Evolutionary conservation across 2,888 invertebrate species (phyloP).

Genomic region (Esperia sulphurella): DNA sequence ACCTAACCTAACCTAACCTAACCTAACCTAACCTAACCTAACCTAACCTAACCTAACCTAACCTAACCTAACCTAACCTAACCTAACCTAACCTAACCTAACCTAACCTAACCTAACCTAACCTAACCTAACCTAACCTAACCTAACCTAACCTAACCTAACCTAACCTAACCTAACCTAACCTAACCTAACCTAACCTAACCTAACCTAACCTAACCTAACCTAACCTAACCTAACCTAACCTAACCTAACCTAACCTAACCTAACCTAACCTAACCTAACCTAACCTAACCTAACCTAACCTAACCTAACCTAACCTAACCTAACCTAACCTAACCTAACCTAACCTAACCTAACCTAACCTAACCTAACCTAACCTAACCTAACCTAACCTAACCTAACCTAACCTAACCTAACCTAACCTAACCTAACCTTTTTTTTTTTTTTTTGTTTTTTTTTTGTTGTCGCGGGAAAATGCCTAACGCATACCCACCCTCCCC

Average conservation of each 20-base stretch:
- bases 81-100: slow-evolving; percentile 12
- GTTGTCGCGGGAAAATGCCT: too few relatives aligned
- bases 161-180: slow-evolving; percentile 21
- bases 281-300: slow-evolving; percentile 19
- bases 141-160: slow-evolving; percentile 23
- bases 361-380: slow-evolving; percentile 12
- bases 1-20: slow-evolving; percentile 9
- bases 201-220: slow-evolving; percentile 19
- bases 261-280: slow-evolving; percentile 17
- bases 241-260: slow-evolving; percentile 17
- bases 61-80: slow-evolving; percentile 8
- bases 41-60: slow-evolving; percentile 15
- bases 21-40: slow-evolving; percentile 17
- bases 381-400: slow-evolving; percentile 15
- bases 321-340: slow-evolving; percentile 18
- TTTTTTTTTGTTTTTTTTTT: too few relatives aligned
- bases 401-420: slow-evolving; percentile 17
- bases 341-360: slow-evolving; percentile 18
- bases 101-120: slow-evolving; percentile 11
- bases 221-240: slow-evolving; percentile 22
- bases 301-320: slow-evolving; percentile 20
- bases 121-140: slow-evolving; percentile 10
- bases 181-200: slow-evolving; percentile 16
- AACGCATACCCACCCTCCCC: too few relatives aligned
- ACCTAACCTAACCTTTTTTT: slow-evolving; percentile 16